Evolutionary conservation across 1,140 invertebrate species (phyloP).

Genomic region (Luehdorfia chinensis): DNA sequence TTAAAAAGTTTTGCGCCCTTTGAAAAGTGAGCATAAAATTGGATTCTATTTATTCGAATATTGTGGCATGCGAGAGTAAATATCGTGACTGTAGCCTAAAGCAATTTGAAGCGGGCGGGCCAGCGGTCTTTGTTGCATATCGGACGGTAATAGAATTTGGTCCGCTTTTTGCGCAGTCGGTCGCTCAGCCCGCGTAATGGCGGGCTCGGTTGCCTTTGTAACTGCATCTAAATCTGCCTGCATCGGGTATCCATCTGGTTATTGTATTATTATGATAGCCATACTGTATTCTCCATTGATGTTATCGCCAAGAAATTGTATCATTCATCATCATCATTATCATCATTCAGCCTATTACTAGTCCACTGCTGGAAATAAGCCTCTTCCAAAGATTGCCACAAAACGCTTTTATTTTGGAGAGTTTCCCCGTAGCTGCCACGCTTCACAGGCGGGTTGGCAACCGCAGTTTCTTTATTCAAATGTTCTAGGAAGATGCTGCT

Average conservation of each 20-base stretch:
- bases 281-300: constrained; percentile 26
- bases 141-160: constrained; percentile 74
- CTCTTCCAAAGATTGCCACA: no score
- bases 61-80: constrained; percentile 63
- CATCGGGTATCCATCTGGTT: constrained; percentile 43
- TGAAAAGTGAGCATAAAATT: constrained; percentile 49
- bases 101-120: constrained; percentile 69
- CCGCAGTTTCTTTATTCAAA: no score
- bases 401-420: no score
- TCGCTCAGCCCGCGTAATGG: constrained; percentile 55
- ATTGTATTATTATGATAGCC: constrained; percentile 30
- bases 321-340: no score
- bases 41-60: constrained; percentile 62
- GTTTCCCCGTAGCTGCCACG: no score
- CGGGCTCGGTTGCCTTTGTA: constrained; percentile 69
- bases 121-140: constrained; percentile 75
- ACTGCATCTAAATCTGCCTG: constrained; percentile 66
- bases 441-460: no score
- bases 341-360: no score
- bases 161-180: constrained; percentile 69
- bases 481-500: no score
- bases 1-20: constrained; percentile 29
- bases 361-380: no score
- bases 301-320: no score
- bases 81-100: constrained; percentile 71